A percentile compares a stretch with the other conserved stretches of the same genome.
Conservation (phyloP, 2,888 invertebrate species). For the Ypsolopha scabrella region DNA sequence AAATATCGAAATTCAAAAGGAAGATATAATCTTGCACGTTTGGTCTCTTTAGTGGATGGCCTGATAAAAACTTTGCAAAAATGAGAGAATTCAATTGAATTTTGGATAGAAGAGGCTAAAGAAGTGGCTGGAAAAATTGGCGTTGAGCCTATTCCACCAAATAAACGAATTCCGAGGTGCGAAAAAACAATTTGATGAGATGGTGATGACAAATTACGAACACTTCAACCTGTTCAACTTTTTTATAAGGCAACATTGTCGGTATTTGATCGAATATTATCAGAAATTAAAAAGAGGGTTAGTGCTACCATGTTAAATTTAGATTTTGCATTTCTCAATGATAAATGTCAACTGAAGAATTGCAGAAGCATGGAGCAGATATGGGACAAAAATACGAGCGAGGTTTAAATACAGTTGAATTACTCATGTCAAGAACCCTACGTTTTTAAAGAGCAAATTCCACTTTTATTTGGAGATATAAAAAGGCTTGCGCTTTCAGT, state of each 20-base stretch:
- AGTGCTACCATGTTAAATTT: neutral
- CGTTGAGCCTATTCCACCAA: conserved; percentile 11
- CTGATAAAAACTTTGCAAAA: conserved; percentile 13
- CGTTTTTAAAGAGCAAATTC: conserved; percentile 14
- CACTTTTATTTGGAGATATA: too few species aligned
- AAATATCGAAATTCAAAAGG: conserved; percentile 6
- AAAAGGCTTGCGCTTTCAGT: too few species aligned
- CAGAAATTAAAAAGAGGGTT: neutral
- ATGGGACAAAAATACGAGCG: conserved; percentile 14
- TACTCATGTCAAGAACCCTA: too few species aligned
- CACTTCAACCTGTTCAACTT: neutral
- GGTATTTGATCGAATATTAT: neutral
- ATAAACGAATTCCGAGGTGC: conserved; percentile 13
- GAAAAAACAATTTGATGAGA: neutral
- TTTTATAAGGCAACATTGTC: neutral
- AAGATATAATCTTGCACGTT: conserved; percentile 4
- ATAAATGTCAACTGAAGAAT: neutral
- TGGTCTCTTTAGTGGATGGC: conserved; percentile 3
- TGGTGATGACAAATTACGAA: neutral
- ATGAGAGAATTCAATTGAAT: conserved; percentile 13
- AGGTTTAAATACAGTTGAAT: conserved; percentile 11
- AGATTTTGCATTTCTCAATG: neutral
- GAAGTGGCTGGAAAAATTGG: conserved; percentile 12
- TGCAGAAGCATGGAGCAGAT: too few species aligned
- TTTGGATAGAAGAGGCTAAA: conserved; percentile 14